Conservation (phyloP, 2,888 invertebrate species). For the Ferdinandea cuprea region DNA sequence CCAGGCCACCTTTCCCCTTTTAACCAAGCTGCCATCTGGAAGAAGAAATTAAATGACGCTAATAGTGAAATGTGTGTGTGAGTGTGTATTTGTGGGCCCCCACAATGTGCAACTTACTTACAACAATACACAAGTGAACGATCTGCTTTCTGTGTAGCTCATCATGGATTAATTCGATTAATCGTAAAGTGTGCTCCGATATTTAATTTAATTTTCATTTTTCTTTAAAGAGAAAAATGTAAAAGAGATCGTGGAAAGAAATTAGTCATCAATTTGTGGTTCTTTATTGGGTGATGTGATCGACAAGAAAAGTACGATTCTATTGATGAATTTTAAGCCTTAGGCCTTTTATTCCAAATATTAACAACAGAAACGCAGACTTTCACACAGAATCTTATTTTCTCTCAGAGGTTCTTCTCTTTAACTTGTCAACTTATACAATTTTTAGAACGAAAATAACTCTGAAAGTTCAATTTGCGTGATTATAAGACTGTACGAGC, state of each 20-base stretch:
- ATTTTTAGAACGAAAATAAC: too few species aligned
- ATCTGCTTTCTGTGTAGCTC: conserved; percentile 8
- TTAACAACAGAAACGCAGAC: not conserved
- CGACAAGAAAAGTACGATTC: conserved; percentile 7
- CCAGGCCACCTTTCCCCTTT: conserved; percentile 3
- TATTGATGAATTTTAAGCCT: not conserved
- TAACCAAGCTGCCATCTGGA: conserved; percentile 2
- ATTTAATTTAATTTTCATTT: not conserved
- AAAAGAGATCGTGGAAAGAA: conserved; percentile 13
- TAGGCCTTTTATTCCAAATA: not conserved
- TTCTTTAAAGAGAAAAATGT: not conserved
- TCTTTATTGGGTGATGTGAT: not conserved
- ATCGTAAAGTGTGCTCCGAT: conserved; percentile 1
- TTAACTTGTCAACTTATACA: too few species aligned
- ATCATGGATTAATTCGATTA: conserved; percentile 24
- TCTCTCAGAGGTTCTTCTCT: too few species aligned
- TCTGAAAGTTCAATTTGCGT: too few species aligned
- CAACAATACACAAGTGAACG: not conserved
- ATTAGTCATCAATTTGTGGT: not conserved
- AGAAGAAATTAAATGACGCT: not conserved
- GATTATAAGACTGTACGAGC: too few species aligned
- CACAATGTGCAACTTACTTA: conserved; percentile 1
- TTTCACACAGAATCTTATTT: too few species aligned
- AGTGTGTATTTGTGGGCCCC: not conserved
- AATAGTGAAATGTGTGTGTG: not conserved